phyloP scores from a whole-genome alignment of 2,888 invertebrate species.

The Mayetiola destructor region DNA sequence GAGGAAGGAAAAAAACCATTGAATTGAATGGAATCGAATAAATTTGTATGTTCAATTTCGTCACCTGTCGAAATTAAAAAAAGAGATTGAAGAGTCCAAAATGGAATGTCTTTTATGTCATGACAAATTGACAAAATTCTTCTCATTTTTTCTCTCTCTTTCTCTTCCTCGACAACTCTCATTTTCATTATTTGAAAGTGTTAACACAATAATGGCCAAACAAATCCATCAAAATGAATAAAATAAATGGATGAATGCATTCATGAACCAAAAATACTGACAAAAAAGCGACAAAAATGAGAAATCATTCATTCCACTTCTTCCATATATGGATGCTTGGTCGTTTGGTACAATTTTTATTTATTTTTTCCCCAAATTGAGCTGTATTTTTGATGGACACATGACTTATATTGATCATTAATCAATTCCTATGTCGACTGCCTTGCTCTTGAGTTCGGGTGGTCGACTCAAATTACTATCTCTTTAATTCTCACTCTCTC shows the following conservation, averaged over 20 bases:
- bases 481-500: not conserved
- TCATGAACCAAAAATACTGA: not conserved
- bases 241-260: too few relatives aligned
- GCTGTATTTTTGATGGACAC: conserved; percentile 10
- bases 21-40: not conserved
- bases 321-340: too few relatives aligned
- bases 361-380: too few relatives aligned
- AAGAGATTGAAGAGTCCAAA: too few relatives aligned
- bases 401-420: conserved; percentile 14
- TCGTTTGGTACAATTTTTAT: too few relatives aligned
- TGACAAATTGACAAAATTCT: not conserved
- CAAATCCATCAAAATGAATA: too few relatives aligned
- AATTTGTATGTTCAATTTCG: conserved; percentile 2
- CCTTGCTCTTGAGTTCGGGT: too few relatives aligned
- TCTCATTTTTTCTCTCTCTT: too few relatives aligned
- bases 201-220: conserved; percentile 2
- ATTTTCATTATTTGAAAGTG: not conserved
- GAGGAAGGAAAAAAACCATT: too few relatives aligned
- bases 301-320: too few relatives aligned
- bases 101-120: not conserved
- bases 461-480: not conserved
- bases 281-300: not conserved
- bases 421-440: conserved; percentile 11
- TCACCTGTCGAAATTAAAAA: conserved; percentile 1
- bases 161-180: too few relatives aligned